These are phyloP conservation scores for Danaus plexippus DNA, from an alignment of 1,140 invertebrate species.

Conservation along the genomic window DNA sequence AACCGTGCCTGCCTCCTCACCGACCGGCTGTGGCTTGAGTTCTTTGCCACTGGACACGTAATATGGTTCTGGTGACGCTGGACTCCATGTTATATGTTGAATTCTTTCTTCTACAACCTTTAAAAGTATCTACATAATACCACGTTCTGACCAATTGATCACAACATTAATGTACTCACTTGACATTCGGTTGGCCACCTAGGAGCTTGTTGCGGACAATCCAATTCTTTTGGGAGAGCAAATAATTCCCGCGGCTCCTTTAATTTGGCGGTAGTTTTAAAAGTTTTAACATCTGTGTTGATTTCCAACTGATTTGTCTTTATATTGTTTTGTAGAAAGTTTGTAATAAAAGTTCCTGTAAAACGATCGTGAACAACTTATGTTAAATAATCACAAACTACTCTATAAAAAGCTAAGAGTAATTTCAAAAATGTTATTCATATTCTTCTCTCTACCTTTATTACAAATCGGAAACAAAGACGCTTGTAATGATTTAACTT, in stretches of 20 bases:
- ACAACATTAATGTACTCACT: conserved; percentile 62
- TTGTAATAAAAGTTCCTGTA: conserved; percentile 73
- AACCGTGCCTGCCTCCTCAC: conserved; percentile 87
- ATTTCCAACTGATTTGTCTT: conserved; percentile 79
- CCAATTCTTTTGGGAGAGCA: conserved; percentile 77
- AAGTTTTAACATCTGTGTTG: conserved; percentile 76
- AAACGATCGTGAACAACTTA: conserved; percentile 3
- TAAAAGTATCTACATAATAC: conserved; percentile 11
- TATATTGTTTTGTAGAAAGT: conserved; percentile 73
- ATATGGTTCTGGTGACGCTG: conserved; percentile 83
- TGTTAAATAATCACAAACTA: too few species aligned
- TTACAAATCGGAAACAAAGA: conserved; percentile 73
- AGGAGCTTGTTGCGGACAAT: conserved; percentile 81
- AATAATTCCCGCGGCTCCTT: conserved; percentile 79
- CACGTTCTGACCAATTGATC: neutral
- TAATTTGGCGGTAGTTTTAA: conserved; percentile 75
- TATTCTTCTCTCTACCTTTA: conserved; percentile 50
- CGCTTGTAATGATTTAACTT: conserved; percentile 75
- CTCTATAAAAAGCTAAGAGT: neutral
- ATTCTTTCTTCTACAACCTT: conserved; percentile 88
- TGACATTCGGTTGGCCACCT: conserved; percentile 92
- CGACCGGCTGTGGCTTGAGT: conserved; percentile 85
- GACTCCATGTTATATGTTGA: conserved; percentile 82
- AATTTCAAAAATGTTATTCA: neutral
- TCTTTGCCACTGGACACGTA: conserved; percentile 84